These are phyloP conservation scores for Vireo griseus DNA, from an alignment of 2,797 vertebrate genomes.

Conservation along the genomic window DNA sequence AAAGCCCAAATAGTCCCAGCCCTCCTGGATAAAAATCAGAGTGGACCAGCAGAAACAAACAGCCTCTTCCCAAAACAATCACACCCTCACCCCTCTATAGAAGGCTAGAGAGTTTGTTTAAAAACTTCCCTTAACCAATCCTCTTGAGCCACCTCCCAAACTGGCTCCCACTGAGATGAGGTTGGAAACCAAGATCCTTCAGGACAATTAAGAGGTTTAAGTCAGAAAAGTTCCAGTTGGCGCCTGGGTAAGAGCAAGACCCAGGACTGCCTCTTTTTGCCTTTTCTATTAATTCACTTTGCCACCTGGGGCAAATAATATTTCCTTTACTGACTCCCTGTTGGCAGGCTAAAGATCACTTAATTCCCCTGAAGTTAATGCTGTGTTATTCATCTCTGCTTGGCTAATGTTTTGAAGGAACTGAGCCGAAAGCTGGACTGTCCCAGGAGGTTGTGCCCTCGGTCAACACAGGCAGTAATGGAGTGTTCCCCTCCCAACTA, in stretches of 20 bases:
- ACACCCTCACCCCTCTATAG: accelerated
- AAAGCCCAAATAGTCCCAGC: neutral
- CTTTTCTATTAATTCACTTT: neutral
- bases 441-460: accelerated
- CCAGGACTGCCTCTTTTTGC: neutral
- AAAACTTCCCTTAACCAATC: neutral
- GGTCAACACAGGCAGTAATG: neutral
- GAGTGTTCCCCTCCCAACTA: too few species aligned
- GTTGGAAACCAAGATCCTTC: neutral
- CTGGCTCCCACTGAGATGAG: neutral
- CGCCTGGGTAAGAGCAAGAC: neutral
- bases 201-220: neutral
- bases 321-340: neutral
- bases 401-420: neutral
- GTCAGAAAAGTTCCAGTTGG: neutral
- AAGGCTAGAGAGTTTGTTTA: accelerated
- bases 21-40: neutral
- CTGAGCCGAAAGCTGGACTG: neutral
- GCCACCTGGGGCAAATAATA: neutral
- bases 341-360: neutral
- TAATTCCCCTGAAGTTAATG: neutral
- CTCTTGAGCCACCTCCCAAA: neutral
- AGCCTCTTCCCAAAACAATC: neutral
- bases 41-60: neutral
- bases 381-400: accelerated